These are phyloP conservation scores for Garra rufa DNA, from an alignment of 2,113 vertebrate species.

Conservation along the genomic window DNA sequence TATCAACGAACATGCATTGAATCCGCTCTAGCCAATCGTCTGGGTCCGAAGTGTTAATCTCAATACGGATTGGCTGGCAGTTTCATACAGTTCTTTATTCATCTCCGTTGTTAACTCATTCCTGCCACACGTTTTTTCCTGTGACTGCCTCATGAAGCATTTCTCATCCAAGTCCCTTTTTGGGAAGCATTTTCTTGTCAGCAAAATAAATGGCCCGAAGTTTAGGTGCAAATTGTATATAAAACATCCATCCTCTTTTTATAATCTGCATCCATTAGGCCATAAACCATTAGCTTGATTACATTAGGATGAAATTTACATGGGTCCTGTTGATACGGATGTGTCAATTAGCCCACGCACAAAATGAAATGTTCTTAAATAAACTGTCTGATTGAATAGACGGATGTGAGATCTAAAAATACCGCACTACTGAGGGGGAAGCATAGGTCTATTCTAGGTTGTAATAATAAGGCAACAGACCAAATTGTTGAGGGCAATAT, in stretches of 20 bases:
- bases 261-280: slow-evolving; percentile 37
- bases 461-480: slow-evolving; percentile 29
- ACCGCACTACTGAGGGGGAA: slow-evolving; percentile 7
- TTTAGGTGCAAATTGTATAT: slow-evolving; percentile 45
- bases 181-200: slow-evolving; percentile 32
- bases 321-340: slow-evolving; percentile 32
- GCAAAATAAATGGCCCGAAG: slow-evolving; percentile 40
- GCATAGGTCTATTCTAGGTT: slow-evolving; percentile 33
- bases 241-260: slow-evolving; percentile 34
- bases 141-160: slow-evolving; percentile 62
- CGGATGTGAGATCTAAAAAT: slow-evolving; percentile 36
- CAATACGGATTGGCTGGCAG: slow-evolving; percentile 72
- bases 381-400: slow-evolving; percentile 44
- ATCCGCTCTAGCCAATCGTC: slow-evolving; percentile 69
- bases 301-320: slow-evolving; percentile 38
- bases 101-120: slow-evolving; percentile 77
- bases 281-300: slow-evolving; percentile 45
- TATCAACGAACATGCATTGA: slow-evolving; percentile 57
- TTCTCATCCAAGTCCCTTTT: slow-evolving; percentile 36
- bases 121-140: slow-evolving; percentile 63
- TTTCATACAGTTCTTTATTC: slow-evolving; percentile 73
- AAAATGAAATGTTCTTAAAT: slow-evolving; percentile 42
- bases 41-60: slow-evolving; percentile 74
- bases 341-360: slow-evolving; percentile 21
- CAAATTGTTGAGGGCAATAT: slow-evolving; percentile 20